phyloP scores from a whole-genome alignment of 1,140 invertebrate genomes.

The Carposina sasakii region DNA sequence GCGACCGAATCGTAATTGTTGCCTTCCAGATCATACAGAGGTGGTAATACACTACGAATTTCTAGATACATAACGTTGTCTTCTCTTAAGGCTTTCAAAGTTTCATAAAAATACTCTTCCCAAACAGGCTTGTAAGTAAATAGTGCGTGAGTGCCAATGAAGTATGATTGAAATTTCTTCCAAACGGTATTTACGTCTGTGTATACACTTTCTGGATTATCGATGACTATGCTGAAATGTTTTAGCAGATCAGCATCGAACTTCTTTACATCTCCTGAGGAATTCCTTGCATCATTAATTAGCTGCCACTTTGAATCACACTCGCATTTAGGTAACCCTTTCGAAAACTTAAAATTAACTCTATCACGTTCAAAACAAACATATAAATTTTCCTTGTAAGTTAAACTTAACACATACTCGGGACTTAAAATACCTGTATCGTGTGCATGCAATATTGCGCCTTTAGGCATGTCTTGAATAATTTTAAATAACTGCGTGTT shows the following conservation, averaged over 20 bases:
- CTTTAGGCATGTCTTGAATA: conserved; percentile 81
- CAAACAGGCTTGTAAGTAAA: conserved; percentile 82
- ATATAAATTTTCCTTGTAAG: conserved; percentile 80
- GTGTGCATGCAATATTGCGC: conserved; percentile 81
- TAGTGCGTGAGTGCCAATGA: conserved; percentile 74
- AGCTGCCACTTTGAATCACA: conserved; percentile 69
- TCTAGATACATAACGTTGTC: conserved; percentile 89
- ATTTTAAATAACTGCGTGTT: conserved; percentile 79
- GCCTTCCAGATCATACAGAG: conserved; percentile 78
- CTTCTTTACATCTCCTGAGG: conserved; percentile 58
- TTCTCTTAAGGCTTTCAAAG: conserved; percentile 79
- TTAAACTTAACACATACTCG: conserved; percentile 80
- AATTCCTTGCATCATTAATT: conserved; percentile 71
- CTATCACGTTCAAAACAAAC: conserved; percentile 72
- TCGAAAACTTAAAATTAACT: conserved; percentile 45
- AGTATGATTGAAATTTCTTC: conserved; percentile 78
- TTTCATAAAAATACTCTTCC: conserved; percentile 80
- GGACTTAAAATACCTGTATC: conserved; percentile 77
- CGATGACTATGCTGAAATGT: conserved; percentile 75
- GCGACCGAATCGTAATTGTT: conserved; percentile 70
- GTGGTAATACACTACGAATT: conserved; percentile 74
- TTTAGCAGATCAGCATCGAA: conserved; percentile 76
- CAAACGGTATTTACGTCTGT: conserved; percentile 79
- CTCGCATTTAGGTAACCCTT: conserved; percentile 25
- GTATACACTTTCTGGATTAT: conserved; percentile 76